Percentiles rank a stretch among this genome's conserved stretches.
These are phyloP conservation scores for Drosophila bocki DNA, from an alignment of 1,140 invertebrate species.

Conservation along the genomic window DNA sequence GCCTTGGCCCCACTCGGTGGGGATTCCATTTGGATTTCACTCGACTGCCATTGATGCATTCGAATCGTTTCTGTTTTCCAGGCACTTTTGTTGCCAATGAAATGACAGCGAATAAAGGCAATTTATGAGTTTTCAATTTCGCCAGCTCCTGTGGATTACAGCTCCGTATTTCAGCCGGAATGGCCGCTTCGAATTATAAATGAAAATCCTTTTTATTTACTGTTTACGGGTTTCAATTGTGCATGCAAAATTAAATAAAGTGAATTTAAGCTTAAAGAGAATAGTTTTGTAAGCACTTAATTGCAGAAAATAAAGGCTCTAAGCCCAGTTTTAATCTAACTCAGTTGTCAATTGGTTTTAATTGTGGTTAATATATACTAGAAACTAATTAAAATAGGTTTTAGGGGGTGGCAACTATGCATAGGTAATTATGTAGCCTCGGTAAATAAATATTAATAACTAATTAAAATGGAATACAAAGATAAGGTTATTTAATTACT, in stretches of 20 bases:
- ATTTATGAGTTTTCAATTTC: constrained; percentile 50
- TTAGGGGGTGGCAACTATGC: neutral
- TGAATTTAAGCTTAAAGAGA: neutral
- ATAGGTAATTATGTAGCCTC: neutral
- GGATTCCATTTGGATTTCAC: constrained; percentile 33
- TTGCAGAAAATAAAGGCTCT: neutral
- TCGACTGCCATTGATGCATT: constrained; percentile 30
- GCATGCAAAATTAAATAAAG: neutral
- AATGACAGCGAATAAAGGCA: constrained; percentile 35
- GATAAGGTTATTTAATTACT: too few species aligned
- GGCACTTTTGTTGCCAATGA: constrained; percentile 35
- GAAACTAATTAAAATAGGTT: neutral
- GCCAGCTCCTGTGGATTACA: constrained; percentile 22
- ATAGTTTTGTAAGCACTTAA: neutral
- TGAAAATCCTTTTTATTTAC: constrained; percentile 27
- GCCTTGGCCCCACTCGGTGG: constrained; percentile 26
- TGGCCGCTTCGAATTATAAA: constrained; percentile 22
- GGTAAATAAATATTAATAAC: too few species aligned
- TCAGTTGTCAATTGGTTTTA: neutral
- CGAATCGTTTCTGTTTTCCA: constrained; percentile 23
- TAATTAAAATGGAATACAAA: neutral
- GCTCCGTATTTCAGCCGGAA: constrained; percentile 15
- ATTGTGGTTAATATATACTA: neutral
- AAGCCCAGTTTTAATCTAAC: too few species aligned
- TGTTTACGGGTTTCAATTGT: constrained; percentile 7